A percentile compares a stretch with the other conserved stretches of the same genome.
Evolutionary conservation across 2,888 invertebrate species (phyloP).

Genomic region (Mythimna lalbum): DNA sequence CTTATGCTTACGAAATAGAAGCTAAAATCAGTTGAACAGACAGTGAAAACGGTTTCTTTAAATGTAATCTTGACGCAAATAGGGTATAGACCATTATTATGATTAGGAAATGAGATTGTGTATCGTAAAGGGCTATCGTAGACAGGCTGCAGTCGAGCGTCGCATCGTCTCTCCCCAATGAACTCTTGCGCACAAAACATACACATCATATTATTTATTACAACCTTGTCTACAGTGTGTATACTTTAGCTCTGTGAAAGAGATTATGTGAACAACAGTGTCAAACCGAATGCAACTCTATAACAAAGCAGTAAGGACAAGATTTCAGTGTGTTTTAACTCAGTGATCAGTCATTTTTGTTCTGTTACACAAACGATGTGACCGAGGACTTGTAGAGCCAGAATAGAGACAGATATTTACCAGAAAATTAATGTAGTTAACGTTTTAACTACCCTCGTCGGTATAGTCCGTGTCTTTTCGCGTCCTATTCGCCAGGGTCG

Average conservation of each 20-base stretch:
- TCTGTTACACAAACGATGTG: slow-evolving; percentile 27
- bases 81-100: too few species aligned
- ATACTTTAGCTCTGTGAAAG: background rate
- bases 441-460: too few species aligned
- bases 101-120: background rate
- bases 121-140: background rate
- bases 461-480: too few species aligned
- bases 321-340: slow-evolving; percentile 59
- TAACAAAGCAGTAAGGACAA: slow-evolving; percentile 55
- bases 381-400: background rate
- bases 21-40: too few species aligned
- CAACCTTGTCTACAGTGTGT: slow-evolving; percentile 3
- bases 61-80: too few species aligned
- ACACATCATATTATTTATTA: slow-evolving; percentile 15
- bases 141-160: slow-evolving; percentile 8
- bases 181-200: slow-evolving; percentile 18
- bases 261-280: slow-evolving; percentile 41
- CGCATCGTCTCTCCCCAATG: slow-evolving; percentile 12
- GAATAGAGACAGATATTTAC: background rate
- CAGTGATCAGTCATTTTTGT: slow-evolving; percentile 49
- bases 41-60: too few species aligned
- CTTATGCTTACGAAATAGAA: too few species aligned
- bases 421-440: background rate
- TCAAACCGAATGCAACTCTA: slow-evolving; percentile 57
- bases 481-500: too few species aligned